Base-by-base conservation (phyloP, 2,888 invertebrate species). In the Masnerella sp. region DNA sequence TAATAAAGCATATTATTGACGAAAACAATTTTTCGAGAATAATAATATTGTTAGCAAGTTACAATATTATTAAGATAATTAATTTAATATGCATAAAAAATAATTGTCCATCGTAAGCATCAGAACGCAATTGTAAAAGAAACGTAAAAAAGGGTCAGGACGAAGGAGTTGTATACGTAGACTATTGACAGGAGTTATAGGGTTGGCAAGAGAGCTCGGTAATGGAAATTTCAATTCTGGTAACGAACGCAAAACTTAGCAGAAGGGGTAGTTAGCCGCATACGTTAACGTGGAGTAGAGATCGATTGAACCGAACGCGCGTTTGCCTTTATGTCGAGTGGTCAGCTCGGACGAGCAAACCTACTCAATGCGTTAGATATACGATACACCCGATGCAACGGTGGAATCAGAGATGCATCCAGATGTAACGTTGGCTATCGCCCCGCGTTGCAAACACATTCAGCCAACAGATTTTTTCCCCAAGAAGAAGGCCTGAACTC, bases 291-390 rank as follows among this genome's bases (percentile, higher is more conserved):
- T 75, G 69, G 70, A 78, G 77, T 70, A 56, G 58, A 65, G 77
- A 76, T 77, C 78, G 74, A 74, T 74, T 67, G 75, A 69, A 64
- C 54, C 40, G 65, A 64, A 62, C 71, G 75, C 74, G 72, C 77
- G 75, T 80, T 79, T 79, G 76, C 79, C 77, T 80, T 78, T 79
- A 78, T 77, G 76, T 78, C 73, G 79, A 80, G 77, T 79, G 78
- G 70, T 71, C 73, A 47, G 68, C 72, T 76, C 74, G 72, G 54
- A 56, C 61, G 74, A 71, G 56, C 69, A 58, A 68, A 68, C 75
- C 74, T 75, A 65, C 75, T 73, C 75, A 74, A 77, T 72, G 74
- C 77, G 74, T 72, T 75, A 75, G 64, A 54, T 70, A 71, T 64
- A 69, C 72, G 52, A 65, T 75, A 71, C 59, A 67, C 40, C 14